Base-by-base conservation (phyloP, 1,140 invertebrate species). In the Riptortus pedestris region DNA sequence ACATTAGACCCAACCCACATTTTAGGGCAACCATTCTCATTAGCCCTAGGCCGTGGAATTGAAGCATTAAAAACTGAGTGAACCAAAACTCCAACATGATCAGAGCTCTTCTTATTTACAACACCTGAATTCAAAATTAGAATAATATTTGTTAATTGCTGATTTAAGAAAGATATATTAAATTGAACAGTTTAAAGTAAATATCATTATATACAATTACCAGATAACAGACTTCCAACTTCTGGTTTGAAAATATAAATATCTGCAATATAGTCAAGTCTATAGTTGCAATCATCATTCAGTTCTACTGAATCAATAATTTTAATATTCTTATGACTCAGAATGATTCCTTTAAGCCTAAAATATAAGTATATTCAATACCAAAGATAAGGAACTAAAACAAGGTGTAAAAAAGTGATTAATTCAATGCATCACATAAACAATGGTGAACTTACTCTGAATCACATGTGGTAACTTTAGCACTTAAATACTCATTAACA, bases 171-270 rank as follows among this genome's bases (percentile, higher is more conserved):
- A 20, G 18, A 7, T 7, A 5, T 20, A n/a, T 9, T 18, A 51
- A 24, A 18, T 51, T 9, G 48, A 9, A 51, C 48, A 51, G 18
- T 51, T 29, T 59, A 14, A 38, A 14, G 31, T 38, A 14, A 38
- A 38, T 7, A 38, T 14, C 5, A 38, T 38, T n/a, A n/a, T n/a
- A n/a, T n/a, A n/a, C n/a, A 48, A 51, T 52, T 61, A 65, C 64
- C 64, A 31, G 58, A 28, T 9, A 65, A 55, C 14, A 60, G n/a
- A 52, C 24, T 48, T 5, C 64, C 64, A 52, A 65, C 22, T 7
- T 28, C 22, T 18, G 64, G 64, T 33, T 61, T 61, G 45, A 65
- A 65, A 33, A 65, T 22, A 61, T 65, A 65, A 28, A 65, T 61
- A 29, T 65, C 64, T 14, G 64, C 64, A 61, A 51, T 51, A 33